These are phyloP conservation scores for Troides helena DNA, from an alignment of 2,888 invertebrate genomes.

Conservation along the genomic window DNA sequence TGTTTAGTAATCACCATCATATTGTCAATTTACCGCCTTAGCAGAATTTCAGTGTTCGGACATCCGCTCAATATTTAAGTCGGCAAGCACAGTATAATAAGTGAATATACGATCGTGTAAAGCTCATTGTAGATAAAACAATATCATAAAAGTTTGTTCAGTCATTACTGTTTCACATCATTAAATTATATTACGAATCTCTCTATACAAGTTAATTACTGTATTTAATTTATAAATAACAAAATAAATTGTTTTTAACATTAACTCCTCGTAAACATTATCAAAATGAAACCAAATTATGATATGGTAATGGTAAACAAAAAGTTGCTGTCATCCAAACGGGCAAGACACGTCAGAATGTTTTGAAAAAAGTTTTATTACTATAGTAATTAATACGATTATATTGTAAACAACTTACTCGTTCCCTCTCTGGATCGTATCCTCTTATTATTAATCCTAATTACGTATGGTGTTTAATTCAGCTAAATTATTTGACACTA, in stretches of 20 bases:
- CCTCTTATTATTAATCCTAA: neutral
- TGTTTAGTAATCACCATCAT: no score
- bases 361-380: neutral
- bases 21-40: no score
- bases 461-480: neutral
- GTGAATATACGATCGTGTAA: no score
- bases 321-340: neutral
- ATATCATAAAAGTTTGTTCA: no score
- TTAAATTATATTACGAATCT: no score
- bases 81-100: no score
- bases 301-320: neutral
- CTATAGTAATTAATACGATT: neutral
- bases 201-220: no score
- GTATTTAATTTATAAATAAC: no score
- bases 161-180: no score
- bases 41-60: no score
- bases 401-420: neutral
- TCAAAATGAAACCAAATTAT: neutral
- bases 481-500: constrained; percentile 2
- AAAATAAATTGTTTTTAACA: neutral
- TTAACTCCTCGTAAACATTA: neutral
- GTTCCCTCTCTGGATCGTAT: neutral
- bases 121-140: no score
- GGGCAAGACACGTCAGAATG: neutral
- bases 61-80: no score